phyloP scores from a whole-genome alignment of 2,113 vertebrate genomes.

The Sardina pilchardus region DNA sequence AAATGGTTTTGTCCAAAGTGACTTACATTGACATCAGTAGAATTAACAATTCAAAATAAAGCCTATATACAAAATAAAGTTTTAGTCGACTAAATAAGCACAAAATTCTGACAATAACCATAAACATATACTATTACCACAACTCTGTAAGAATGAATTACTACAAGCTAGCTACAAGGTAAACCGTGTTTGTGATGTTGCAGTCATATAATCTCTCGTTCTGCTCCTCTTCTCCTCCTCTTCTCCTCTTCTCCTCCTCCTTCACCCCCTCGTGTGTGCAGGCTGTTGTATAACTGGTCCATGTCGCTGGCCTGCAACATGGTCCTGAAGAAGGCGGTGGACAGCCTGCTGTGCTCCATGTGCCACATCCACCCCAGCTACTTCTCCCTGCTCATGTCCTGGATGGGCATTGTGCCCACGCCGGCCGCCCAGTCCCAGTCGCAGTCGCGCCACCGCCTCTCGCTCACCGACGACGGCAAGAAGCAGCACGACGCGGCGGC shows the following conservation, averaged over 20 bases:
- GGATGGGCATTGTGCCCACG: conserved; percentile 90
- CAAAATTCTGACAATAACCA: too few species aligned
- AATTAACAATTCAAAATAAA: too few species aligned
- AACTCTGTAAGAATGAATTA: too few species aligned
- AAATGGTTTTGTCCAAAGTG: too few species aligned
- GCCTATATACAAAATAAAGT: too few species aligned
- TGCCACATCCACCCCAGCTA: conserved; percentile 97
- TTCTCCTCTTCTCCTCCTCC: not conserved
- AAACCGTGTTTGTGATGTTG: not conserved
- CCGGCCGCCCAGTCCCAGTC: conserved; percentile 77
- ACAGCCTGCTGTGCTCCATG: conserved; percentile 96
- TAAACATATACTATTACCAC: too few species aligned
- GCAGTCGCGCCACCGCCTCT: conserved; percentile 86
- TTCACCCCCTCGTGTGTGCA: conserved; percentile 50
- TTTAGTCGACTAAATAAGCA: too few species aligned
- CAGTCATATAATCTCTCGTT: not conserved
- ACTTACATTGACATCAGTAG: too few species aligned
- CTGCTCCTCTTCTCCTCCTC: not conserved
- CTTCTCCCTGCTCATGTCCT: conserved; percentile 96
- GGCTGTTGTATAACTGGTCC: conserved; percentile 94
- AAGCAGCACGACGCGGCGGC: conserved; percentile 82
- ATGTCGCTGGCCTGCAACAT: conserved; percentile 95
- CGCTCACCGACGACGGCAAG: conserved; percentile 97
- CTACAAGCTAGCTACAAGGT: too few species aligned
- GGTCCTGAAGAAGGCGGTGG: conserved; percentile 97